phyloP scores from a whole-genome alignment of 2,888 invertebrate species.

The Monoplex corrugatus region DNA sequence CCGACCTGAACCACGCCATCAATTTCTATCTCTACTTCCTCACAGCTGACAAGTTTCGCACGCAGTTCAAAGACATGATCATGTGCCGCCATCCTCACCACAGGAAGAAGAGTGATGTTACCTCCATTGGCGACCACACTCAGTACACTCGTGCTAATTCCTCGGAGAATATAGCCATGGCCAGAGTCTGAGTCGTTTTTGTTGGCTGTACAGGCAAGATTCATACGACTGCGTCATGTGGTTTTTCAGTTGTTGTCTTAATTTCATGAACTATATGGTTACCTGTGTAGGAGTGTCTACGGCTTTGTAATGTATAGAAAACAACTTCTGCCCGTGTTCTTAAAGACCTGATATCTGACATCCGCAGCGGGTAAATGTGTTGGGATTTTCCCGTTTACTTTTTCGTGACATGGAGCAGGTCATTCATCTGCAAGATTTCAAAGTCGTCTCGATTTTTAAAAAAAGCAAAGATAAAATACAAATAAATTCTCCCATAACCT shows the following conservation, averaged over 20 bases:
- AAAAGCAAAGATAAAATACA: too few species aligned
- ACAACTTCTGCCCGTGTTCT: too few species aligned
- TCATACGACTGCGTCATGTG: not conserved
- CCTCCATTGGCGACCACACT: slow-evolving; percentile 7
- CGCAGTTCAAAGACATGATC: slow-evolving; percentile 57
- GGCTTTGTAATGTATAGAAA: too few species aligned
- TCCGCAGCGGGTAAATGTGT: not conserved
- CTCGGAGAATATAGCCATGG: slow-evolving; percentile 38
- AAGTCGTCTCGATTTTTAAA: too few species aligned
- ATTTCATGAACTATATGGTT: too few species aligned
- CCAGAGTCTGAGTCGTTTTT: not conserved
- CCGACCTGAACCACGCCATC: slow-evolving; percentile 70
- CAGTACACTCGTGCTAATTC: slow-evolving; percentile 45
- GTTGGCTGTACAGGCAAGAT: not conserved
- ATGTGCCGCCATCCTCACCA: slow-evolving; percentile 3
- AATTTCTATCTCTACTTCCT: slow-evolving; percentile 73
- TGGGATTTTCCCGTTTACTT: too few species aligned
- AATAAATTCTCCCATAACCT: too few species aligned
- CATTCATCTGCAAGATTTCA: too few species aligned
- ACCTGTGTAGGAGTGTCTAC: too few species aligned
- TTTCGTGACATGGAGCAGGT: too few species aligned
- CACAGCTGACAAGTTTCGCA: slow-evolving; percentile 67
- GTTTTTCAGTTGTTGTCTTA: not conserved
- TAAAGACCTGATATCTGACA: too few species aligned
- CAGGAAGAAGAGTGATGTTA: slow-evolving; percentile 44